Base-by-base conservation (phyloP, 2,888 invertebrate species). In the Calameuta pallipes region DNA sequence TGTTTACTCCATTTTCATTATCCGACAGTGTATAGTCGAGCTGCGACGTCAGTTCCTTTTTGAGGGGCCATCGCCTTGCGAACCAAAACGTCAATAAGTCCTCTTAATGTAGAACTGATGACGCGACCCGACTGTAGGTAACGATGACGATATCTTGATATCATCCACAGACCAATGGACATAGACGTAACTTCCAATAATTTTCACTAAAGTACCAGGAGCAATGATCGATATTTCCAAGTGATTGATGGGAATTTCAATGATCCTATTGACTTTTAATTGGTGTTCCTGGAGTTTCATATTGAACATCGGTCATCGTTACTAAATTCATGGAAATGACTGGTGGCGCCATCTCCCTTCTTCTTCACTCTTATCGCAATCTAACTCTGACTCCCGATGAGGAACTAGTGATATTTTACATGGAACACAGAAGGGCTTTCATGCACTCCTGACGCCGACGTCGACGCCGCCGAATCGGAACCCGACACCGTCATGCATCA, bases 401-500 rank as follows among this genome's bases (percentile, higher is more conserved):
- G 56, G 23, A 56, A 56, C 56, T 56, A 9, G 56, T 56, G 73
- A 82, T 82, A 82, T 82, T 82, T 80, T 84, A 88, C 86, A 85
- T 82, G 82, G 82, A 82, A 84, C 84, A 87, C 83, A 86, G 86
- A 85, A 84, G 82, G 81, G 87, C 87, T 86, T 85, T 84, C 88
- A 82, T 84, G 84, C 82, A 84, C 83, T 85, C 83, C 84, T 79
- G 31, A 71, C 33, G 71, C 73, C 75, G 76, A 56, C 56, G 56
- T 56, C 56, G 56, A 56, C 56, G 56, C 70, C 82, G 82, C 82
- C 81, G 84, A 74, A 87, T 86, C 83, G 86, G 85, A 88, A 88
- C 84, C 86, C 83, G 87, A 89, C 87, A 85, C 85, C 84, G 80
- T 82, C 84, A 84, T 85, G 84, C 84, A 86, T 87, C 86, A 85